phyloP scores from a whole-genome alignment of 2,888 invertebrate species.

The Mythimna vitellina region DNA sequence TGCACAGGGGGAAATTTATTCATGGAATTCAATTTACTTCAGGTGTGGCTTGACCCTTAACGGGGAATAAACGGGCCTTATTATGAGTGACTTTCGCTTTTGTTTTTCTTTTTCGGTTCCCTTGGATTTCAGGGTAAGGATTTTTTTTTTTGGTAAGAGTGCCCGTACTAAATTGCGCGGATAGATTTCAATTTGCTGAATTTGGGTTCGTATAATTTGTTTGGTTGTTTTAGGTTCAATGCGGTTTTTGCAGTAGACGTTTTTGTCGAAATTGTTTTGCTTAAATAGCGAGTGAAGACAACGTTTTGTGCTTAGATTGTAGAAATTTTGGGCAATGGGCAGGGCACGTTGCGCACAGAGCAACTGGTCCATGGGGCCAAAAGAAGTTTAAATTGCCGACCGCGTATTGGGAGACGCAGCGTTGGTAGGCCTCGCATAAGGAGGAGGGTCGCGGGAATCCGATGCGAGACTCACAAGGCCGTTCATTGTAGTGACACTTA shows the following conservation, averaged over 20 bases:
- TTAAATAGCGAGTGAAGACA: background rate
- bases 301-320: background rate
- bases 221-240: constrained; percentile 23
- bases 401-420: no score
- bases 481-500: no score
- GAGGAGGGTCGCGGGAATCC: no score
- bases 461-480: no score
- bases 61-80: constrained; percentile 85
- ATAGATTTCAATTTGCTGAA: constrained; percentile 59
- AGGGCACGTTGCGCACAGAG: no score
- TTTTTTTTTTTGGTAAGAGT: constrained; percentile 39
- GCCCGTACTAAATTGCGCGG: constrained; percentile 44
- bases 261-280: background rate
- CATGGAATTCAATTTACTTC: constrained; percentile 88
- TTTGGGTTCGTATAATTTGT: constrained; percentile 38
- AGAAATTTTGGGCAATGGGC: no score
- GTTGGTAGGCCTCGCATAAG: no score
- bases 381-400: no score
- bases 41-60: constrained; percentile 88
- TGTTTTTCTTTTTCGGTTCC: constrained; percentile 73
- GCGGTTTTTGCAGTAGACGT: background rate
- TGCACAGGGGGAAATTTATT: constrained; percentile 81
- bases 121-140: constrained; percentile 37
- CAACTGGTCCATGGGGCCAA: no score
- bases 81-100: constrained; percentile 82